Percentiles rank a stretch among this genome's conserved stretches.
Conservation (phyloP, 2,888 invertebrate genomes). For the Anoncus sp. region DNA sequence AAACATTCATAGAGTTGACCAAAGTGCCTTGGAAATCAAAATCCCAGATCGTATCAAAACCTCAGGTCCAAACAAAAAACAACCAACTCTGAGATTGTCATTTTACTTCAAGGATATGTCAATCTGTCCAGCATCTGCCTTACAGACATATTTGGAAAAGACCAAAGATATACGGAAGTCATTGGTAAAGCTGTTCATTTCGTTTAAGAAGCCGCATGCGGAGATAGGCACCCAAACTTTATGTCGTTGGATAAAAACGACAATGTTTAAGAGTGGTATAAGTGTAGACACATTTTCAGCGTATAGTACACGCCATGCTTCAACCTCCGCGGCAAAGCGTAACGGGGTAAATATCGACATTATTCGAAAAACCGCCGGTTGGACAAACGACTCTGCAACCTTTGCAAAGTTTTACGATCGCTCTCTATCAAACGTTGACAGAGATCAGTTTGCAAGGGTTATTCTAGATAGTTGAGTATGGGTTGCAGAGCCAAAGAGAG, state of each 20-base stretch:
- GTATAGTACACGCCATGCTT: conserved; percentile 55
- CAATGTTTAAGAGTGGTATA: conserved; percentile 35
- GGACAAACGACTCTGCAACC: conserved; percentile 25
- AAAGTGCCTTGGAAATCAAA: background rate
- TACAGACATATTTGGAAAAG: background rate
- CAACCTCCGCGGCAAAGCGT: conserved; percentile 43
- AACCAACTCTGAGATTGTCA: background rate
- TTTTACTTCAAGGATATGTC: background rate
- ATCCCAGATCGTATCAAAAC: background rate
- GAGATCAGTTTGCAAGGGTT: conserved; percentile 48
- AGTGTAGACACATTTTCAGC: conserved; percentile 51
- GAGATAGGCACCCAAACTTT: background rate
- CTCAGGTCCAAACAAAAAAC: background rate
- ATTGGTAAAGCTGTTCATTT: background rate
- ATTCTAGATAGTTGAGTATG: conserved; percentile 19
- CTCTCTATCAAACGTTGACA: conserved; percentile 43
- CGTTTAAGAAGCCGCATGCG: conserved; percentile 1
- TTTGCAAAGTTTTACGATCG: conserved; percentile 54
- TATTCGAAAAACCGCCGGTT: conserved; percentile 40
- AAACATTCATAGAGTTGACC: background rate
- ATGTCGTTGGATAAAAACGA: background rate
- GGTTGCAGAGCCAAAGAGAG: no score
- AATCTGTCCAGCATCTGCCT: background rate
- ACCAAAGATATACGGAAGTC: background rate
- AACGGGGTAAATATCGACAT: conserved; percentile 36